Base-by-base conservation (phyloP, 2,888 invertebrate species). In the Tachystola acroxantha region DNA sequence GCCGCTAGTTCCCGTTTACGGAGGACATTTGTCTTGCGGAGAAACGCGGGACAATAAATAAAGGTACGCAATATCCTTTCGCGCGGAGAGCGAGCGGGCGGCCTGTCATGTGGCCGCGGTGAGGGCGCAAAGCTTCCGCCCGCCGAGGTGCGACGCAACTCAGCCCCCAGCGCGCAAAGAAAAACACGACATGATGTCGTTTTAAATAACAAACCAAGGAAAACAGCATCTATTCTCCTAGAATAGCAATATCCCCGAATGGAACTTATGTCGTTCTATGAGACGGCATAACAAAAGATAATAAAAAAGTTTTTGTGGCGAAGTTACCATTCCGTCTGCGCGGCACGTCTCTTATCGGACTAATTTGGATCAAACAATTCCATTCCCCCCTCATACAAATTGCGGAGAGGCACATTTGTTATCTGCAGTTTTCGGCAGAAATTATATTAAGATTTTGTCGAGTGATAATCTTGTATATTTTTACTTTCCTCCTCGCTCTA, bases 341-440 rank as follows among this genome's bases (percentile, higher is more conserved):
- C 57, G 64, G 69, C 76, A 74, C 72, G 75, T 67, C 62, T 63
- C 74, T 78, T 80, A 81, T 80, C 79, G 64, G 69, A 58, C 76
- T 79, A 78, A 82, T 82, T 79, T 79, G 70, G 74, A 80, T 80
- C 76, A 78, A 77, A 79, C 79, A 75, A 77, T 80, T 71, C 66
- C 65, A 68, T 64, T 70, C 79, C 76, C 57, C 71, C 62, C 62
- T 58, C 53, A 65, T 62, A 74, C 74, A 76, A 78, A 73, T 77
- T 77, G 71, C 64, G 67, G 66, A 66, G 67, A 67, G 58, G 68
- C 73, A 70, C 75, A 79, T 80, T 78, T 73, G 75, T 76, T 80
- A 78, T 81, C 80, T 77, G 68, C 79, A 78, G 68, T 79, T 77
- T 79, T 76, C 60, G 64, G 60, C 62, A 75, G 77, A 80, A 81